A percentile compares a stretch with the other conserved stretches of the same genome.
These are phyloP conservation scores for Laterallus jamaicensis DNA, from an alignment of 2,113 vertebrate species.

Conservation along the genomic window DNA sequence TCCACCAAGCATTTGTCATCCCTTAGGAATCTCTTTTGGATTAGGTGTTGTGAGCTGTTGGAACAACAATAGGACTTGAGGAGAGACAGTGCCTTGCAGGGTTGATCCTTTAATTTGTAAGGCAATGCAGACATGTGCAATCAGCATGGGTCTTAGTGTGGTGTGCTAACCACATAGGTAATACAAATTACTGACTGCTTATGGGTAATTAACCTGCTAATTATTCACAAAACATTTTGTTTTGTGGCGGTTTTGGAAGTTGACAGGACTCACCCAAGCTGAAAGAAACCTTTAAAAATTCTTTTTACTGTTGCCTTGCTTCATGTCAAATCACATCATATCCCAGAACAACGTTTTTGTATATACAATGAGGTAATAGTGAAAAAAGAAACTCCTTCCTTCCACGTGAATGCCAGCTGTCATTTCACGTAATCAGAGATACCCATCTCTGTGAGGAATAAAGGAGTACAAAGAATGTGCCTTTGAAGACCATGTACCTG, in stretches of 20 bases:
- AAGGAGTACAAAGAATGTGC: not conserved
- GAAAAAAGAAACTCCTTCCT: conserved; percentile 49
- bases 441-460: not conserved
- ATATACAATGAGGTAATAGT: conserved; percentile 52
- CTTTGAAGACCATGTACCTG: not conserved
- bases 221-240: conserved; percentile 64
- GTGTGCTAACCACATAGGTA: conserved; percentile 46
- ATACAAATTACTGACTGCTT: conserved; percentile 44
- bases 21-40: not conserved
- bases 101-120: conserved; percentile 35
- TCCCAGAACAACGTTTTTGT: conserved; percentile 21
- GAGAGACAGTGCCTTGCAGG: conserved; percentile 1
- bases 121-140: conserved; percentile 2
- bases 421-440: conserved; percentile 48
- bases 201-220: conserved; percentile 71
- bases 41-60: not conserved
- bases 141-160: conserved; percentile 2
- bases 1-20: not conserved
- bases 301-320: conserved; percentile 26
- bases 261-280: conserved; percentile 66
- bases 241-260: not conserved
- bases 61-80: not conserved
- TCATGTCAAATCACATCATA: conserved; percentile 45
- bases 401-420: conserved; percentile 46
- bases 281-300: conserved; percentile 51